phyloP scores from a whole-genome alignment of 2,888 invertebrate species.

The Punctoribates punctum region DNA sequence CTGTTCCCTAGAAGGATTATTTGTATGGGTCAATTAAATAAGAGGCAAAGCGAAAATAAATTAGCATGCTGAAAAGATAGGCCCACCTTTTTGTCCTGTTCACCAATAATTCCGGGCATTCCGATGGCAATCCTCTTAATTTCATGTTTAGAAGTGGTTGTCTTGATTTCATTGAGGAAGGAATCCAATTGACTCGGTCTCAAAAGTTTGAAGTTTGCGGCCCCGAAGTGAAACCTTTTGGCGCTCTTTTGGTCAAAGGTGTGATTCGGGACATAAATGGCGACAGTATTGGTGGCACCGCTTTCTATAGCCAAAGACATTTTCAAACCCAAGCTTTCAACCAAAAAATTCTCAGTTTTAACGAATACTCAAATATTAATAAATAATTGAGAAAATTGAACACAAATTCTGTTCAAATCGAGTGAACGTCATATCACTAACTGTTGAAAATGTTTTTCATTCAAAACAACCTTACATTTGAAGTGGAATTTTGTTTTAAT shows the following conservation, averaged over 20 bases:
- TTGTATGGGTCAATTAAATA: too few species aligned
- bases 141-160: not conserved
- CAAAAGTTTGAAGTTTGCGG: slow-evolving; percentile 40
- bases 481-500: slow-evolving; percentile 10
- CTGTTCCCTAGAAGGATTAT: too few species aligned
- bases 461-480: not conserved
- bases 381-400: too few species aligned
- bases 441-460: not conserved
- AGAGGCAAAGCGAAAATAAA: too few species aligned
- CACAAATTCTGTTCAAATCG: too few species aligned
- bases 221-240: slow-evolving; percentile 35
- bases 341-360: not conserved
- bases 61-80: too few species aligned
- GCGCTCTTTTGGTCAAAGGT: slow-evolving; percentile 2
- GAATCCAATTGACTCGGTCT: slow-evolving; percentile 35
- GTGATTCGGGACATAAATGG: slow-evolving; percentile 11
- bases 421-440: not conserved
- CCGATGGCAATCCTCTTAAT: slow-evolving; percentile 34
- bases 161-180: slow-evolving; percentile 28
- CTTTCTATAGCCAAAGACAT: slow-evolving; percentile 41
- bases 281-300: slow-evolving; percentile 40
- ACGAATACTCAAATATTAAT: not conserved
- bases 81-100: slow-evolving; percentile 37
- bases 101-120: slow-evolving; percentile 37
- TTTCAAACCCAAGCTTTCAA: too few species aligned